Percentiles rank a stretch among this genome's conserved stretches.
phyloP scores from a whole-genome alignment of 2,797 vertebrate species.

The Myotis daubentonii region DNA sequence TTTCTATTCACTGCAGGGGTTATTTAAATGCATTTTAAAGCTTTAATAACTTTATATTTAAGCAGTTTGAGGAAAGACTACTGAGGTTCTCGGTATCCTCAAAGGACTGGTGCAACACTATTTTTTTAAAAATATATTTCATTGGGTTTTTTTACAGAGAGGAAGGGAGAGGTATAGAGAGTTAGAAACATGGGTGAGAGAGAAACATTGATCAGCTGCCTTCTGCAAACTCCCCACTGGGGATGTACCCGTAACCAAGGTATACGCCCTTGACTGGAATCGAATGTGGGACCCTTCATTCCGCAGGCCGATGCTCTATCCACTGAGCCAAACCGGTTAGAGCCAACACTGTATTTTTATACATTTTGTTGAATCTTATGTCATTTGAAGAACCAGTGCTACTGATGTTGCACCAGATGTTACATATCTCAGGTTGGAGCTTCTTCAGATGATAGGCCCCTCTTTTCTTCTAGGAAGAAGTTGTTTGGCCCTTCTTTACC shows the following conservation, averaged over 20 bases:
- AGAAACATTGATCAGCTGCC: too few relatives aligned
- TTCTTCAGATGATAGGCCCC: background rate
- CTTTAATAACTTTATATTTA: background rate
- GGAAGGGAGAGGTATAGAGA: too few relatives aligned
- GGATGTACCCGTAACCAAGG: too few relatives aligned
- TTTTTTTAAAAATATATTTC: too few relatives aligned
- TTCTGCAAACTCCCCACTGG: too few relatives aligned
- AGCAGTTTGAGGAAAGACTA: background rate
- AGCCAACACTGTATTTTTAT: background rate
- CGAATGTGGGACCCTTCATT: too few relatives aligned
- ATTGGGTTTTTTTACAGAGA: too few relatives aligned
- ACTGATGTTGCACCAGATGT: background rate
- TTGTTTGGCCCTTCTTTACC: background rate
- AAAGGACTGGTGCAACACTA: background rate
- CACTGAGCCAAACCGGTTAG: too few relatives aligned
- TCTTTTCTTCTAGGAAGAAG: background rate
- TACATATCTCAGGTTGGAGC: background rate
- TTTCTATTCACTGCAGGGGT: background rate
- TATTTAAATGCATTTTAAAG: constrained; percentile 17
- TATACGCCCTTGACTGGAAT: too few relatives aligned
- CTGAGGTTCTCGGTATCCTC: background rate
- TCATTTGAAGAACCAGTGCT: background rate
- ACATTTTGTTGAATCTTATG: background rate
- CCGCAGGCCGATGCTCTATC: background rate
- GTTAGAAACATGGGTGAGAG: too few relatives aligned